Conservation (phyloP, 1,140 invertebrate species). For the Matsumurasca onukii region DNA sequence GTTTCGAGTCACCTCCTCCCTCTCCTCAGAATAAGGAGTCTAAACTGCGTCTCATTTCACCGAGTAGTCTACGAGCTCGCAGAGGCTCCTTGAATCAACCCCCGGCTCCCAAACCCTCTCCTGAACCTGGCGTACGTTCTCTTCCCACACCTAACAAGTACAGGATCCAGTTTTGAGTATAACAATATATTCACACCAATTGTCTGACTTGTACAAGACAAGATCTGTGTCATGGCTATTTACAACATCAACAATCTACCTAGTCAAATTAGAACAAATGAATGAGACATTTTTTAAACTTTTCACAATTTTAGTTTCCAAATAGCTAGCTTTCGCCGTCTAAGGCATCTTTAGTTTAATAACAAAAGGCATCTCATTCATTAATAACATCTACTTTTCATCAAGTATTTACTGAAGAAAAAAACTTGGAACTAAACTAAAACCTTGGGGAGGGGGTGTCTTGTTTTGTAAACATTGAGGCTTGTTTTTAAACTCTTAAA, state of each 20-base stretch:
- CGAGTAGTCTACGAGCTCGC: conserved; percentile 32
- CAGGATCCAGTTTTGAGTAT: conserved; percentile 43
- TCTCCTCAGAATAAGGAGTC: conserved; percentile 37
- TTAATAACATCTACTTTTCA: no score
- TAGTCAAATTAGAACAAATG: conserved; percentile 2
- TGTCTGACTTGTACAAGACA: background rate
- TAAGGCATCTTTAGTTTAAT: no score
- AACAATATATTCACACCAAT: background rate
- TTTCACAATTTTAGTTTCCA: no score
- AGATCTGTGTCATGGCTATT: background rate
- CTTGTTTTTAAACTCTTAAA: no score
- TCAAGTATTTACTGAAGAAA: no score
- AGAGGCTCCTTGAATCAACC: conserved; percentile 41
- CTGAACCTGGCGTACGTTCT: conserved; percentile 39
- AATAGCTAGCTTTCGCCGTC: no score
- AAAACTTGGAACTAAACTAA: no score
- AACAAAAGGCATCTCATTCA: no score
- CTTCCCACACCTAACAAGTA: conserved; percentile 45
- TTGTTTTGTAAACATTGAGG: no score
- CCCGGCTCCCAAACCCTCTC: conserved; percentile 29
- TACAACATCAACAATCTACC: background rate
- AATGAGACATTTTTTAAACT: no score
- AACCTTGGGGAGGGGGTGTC: no score
- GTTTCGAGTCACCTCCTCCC: conserved; percentile 34
- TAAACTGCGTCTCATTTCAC: conserved; percentile 35